Base-by-base conservation (phyloP, 92 coral and sea anemone genomes). In the Paramuricea clavata region DNA sequence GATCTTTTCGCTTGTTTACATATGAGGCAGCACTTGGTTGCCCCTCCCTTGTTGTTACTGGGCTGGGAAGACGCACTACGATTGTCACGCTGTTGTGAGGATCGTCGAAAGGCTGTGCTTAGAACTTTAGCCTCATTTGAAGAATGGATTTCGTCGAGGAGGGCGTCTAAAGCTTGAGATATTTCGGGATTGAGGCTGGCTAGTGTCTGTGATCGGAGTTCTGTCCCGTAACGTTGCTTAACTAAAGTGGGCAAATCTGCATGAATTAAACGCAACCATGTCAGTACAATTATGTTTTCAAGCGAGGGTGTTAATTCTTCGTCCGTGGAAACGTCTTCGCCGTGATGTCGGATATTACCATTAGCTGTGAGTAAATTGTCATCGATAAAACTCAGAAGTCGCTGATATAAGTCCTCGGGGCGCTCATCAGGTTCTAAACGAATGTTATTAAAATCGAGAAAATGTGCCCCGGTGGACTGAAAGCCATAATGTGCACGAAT, bases 1-100 rank as follows among this genome's bases (percentile, higher is more conserved):
- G 73, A 71, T 16, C 89, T 60, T 70, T 87, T 81, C 0, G 89
- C 89, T 28, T 91, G 88, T 42, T 85, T 69, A 74, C 92, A 85
- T 0, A 85, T 80, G 39, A 82, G 86, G 65, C 92, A 89, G 17
- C 71, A 22, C 54, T 50, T 78, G n/a, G n/a, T n/a, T n/a, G n/a
- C n/a, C n/a, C n/a, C n/a, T n/a, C n/a, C n/a, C n/a, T n/a, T n/a
- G n/a, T n/a, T n/a, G n/a, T n/a, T n/a, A n/a, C n/a, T n/a, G n/a
- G n/a, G n/a, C n/a, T n/a, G n/a, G n/a, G n/a, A n/a, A n/a, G n/a
- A n/a, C n/a, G n/a, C n/a, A n/a, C n/a, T n/a, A n/a, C n/a, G n/a
- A n/a, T n/a, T n/a, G n/a, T n/a, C n/a, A n/a, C n/a, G n/a, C n/a
- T n/a, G n/a, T 28, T 74, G 30, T 69, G 17, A 10, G 7, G 81